A percentile compares a stretch with the other conserved stretches of the same genome.
These are phyloP conservation scores for Coluber constrictor DNA, from an alignment of 2,797 vertebrate genomes.

Conservation along the genomic window DNA sequence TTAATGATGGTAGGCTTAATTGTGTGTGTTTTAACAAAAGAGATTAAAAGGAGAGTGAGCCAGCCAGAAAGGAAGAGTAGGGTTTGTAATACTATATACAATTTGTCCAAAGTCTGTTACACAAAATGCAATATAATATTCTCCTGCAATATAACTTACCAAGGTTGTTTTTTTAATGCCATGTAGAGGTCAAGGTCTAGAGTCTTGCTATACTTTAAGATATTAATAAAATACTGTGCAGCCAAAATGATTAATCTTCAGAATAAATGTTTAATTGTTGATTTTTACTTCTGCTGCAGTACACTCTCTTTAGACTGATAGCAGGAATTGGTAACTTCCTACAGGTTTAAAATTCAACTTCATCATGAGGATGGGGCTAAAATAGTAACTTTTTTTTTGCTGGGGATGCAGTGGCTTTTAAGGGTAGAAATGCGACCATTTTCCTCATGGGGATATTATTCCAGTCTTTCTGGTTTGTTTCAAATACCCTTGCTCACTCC, in stretches of 20 bases:
- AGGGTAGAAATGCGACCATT: not conserved
- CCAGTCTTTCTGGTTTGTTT: not conserved
- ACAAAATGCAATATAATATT: not conserved
- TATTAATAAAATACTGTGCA: not conserved
- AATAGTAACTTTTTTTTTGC: not conserved
- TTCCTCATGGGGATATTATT: not conserved
- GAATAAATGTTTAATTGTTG: not conserved
- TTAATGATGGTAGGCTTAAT: not conserved
- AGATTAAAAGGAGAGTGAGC: not conserved
- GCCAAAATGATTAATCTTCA: not conserved
- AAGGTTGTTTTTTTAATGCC: not conserved
- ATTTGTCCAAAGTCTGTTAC: not conserved
- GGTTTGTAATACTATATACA: not conserved
- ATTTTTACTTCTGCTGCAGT: not conserved
- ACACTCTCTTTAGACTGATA: not conserved
- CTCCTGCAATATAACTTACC: not conserved
- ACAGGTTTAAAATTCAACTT: not conserved
- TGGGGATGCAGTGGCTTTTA: not conserved
- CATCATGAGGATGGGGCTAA: not conserved
- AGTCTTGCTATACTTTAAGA: not conserved
- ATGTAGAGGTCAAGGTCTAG: not conserved
- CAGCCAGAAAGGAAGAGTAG: not conserved
- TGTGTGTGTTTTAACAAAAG: not conserved
- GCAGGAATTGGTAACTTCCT: not conserved
- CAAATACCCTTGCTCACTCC: not conserved